Evolutionary conservation across 2,113 vertebrate species (phyloP), one percentile per base, ranked within the genome.

Genomic region (Symphodus melops): DNA sequence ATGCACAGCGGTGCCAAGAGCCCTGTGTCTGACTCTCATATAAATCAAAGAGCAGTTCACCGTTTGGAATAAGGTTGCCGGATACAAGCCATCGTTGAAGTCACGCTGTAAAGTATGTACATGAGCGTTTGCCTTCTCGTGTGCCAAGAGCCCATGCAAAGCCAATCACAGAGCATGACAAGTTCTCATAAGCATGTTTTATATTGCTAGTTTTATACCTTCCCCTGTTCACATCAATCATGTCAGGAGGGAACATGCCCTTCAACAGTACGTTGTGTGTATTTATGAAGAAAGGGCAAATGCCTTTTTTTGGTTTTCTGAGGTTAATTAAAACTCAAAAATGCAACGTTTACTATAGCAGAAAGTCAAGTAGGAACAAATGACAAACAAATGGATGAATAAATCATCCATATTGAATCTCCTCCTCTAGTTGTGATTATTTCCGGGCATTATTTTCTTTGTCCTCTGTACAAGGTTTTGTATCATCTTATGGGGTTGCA

Each of bases 1-100:
- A 66, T 71, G 78, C 72, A 67, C 63, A 3, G 53, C 36, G 19
- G 33, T 82, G 79, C 81, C 84, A 72, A 62, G 53, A 88, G 79
- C 77, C 75, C 81, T 16, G 14, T 54, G 39, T 64, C 68, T 81
- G 83, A 86, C 72, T 88, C 55, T 5, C n/a, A 59, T 51, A 79
- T 89, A 84, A 91, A 88, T 90, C 88, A 89, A 76, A 80, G 75
- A 72, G 71, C 60, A 39, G 71, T 73, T 79, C 62, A 51, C 75
- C 41, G 3, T 77, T 83, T 63, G 68, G 82, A 88, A 81, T 85
- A 81, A 75, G 73, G 52, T 71, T 72, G 68, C 79, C 42, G 72
- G 78, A 85, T 82, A 51, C 57, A 80, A 76, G 71, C 66, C 46
- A 51, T 73, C 57, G 70, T 19, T 56, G 21, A 25, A 81, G 86